These are phyloP conservation scores for Chaetophractus vellerosus DNA, from an alignment of 2,797 vertebrate species.

Conservation along the genomic window DNA sequence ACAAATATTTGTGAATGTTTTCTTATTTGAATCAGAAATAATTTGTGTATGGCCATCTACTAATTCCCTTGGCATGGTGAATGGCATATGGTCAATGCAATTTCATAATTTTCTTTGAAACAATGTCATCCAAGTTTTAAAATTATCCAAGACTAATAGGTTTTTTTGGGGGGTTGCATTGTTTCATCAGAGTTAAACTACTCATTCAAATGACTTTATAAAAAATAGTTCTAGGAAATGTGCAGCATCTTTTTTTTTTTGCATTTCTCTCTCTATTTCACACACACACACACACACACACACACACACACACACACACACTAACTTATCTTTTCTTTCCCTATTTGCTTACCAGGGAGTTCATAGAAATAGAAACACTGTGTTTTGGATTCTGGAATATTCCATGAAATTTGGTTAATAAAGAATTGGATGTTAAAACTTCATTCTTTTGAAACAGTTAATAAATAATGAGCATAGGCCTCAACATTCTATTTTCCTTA, in stretches of 20 bases:
- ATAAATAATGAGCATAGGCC: slow-evolving; percentile 29
- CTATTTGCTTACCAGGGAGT: neutral
- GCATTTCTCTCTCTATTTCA: no score
- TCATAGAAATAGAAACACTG: neutral
- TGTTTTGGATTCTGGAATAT: neutral
- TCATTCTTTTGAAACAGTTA: slow-evolving; percentile 71
- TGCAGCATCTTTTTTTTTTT: neutral
- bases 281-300: neutral
- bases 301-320: neutral
- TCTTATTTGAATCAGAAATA: neutral
- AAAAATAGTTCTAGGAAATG: neutral
- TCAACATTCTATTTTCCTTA: slow-evolving; percentile 82
- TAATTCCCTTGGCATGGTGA: neutral
- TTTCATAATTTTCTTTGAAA: neutral
- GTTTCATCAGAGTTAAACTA: neutral
- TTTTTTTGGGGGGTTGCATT: neutral
- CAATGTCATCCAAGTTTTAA: neutral
- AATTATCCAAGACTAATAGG: neutral
- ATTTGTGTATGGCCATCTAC: neutral
- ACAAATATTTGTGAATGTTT: neutral
- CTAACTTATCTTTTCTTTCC: neutral
- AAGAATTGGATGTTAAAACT: slow-evolving; percentile 52
- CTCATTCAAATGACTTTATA: neutral
- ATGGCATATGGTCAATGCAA: neutral
- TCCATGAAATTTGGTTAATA: slow-evolving; percentile 63